Percentiles rank a stretch among this genome's conserved stretches.
phyloP scores from a whole-genome alignment of 2,113 vertebrate genomes.

The Picathartes gymnocephalus region DNA sequence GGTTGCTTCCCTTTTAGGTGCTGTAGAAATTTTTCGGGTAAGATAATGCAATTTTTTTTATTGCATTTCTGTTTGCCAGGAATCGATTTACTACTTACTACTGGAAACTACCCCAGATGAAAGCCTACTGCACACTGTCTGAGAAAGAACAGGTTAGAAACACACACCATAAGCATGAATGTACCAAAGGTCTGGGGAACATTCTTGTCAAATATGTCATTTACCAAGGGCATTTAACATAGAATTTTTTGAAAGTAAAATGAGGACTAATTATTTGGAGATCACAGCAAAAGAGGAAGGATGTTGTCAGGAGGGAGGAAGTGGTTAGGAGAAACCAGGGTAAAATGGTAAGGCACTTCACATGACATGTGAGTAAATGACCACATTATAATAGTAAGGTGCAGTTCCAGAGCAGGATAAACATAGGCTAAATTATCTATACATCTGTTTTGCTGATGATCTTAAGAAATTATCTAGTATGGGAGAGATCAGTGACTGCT shows the following conservation, averaged over 20 bases:
- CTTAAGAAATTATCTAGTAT: background rate
- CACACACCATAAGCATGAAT: background rate
- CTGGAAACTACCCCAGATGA: background rate
- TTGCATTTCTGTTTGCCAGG: background rate
- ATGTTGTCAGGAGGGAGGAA: slow-evolving; percentile 5
- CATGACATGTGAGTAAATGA: background rate
- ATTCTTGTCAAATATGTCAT: background rate
- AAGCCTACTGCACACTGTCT: background rate
- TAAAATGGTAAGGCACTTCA: background rate
- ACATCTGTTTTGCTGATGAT: background rate
- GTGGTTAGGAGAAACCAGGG: background rate
- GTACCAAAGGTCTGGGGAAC: background rate
- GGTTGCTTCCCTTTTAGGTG: background rate
- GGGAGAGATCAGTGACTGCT: background rate
- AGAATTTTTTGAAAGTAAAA: background rate
- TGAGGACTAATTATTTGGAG: background rate
- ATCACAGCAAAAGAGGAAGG: background rate
- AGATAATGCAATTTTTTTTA: background rate
- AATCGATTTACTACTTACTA: background rate
- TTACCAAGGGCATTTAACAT: background rate
- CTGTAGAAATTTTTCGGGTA: background rate
- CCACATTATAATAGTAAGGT: background rate
- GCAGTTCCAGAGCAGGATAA: background rate
- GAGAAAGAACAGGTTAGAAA: background rate
- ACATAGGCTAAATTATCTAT: background rate